Evolutionary conservation across 2,797 vertebrate species (phyloP).

Genomic region (Lacerta bilineata): DNA sequence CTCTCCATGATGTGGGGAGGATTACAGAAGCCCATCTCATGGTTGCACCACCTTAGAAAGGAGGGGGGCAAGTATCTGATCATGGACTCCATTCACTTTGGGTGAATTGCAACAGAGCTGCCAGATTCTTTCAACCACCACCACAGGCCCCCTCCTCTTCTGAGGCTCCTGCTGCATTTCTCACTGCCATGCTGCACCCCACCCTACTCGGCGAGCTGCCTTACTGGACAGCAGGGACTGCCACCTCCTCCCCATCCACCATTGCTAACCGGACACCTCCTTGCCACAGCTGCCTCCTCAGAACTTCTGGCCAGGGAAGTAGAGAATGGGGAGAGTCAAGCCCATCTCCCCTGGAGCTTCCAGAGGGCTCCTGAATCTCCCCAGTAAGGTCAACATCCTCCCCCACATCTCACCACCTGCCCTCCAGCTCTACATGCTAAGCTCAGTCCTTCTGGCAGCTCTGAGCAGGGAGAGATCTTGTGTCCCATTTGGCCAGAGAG

Average conservation of each 20-base stretch:
- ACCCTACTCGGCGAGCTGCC: too few species aligned
- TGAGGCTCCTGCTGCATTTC: too few species aligned
- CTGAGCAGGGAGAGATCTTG: neutral
- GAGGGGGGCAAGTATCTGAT: neutral
- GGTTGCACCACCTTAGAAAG: neutral
- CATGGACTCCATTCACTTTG: neutral
- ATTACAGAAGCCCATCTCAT: neutral
- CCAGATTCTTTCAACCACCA: neutral
- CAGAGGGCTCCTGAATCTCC: too few species aligned
- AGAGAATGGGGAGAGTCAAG: neutral
- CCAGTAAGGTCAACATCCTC: too few species aligned
- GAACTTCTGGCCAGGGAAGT: neutral
- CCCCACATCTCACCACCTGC: neutral
- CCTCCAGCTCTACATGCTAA: neutral
- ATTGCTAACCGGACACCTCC: too few species aligned
- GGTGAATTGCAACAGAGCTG: neutral
- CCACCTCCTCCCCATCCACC: too few species aligned
- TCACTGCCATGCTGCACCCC: too few species aligned
- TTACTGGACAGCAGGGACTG: too few species aligned
- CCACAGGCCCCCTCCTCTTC: too few species aligned
- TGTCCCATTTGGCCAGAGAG: neutral
- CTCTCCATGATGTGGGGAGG: neutral
- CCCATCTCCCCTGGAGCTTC: neutral
- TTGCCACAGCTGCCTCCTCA: too few species aligned
- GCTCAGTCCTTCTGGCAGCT: neutral